Evolutionary conservation across 2,888 invertebrate species (phyloP).

Genomic region (Emmelina monodactyla): DNA sequence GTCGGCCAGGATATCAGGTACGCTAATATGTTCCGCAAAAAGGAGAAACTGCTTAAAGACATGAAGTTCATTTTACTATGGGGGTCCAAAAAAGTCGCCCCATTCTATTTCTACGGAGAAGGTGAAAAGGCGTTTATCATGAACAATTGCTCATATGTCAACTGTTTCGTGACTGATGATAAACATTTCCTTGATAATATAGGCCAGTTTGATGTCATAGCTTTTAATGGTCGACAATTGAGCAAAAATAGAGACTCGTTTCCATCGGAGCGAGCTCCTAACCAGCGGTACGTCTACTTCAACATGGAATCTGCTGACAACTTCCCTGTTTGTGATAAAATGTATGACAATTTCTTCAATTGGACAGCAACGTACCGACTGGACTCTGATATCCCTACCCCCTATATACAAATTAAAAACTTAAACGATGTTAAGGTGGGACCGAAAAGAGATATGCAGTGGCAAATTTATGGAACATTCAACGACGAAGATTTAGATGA

Average conservation of each 20-base stretch:
- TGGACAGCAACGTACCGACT: slow-evolving; percentile 26
- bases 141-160: slow-evolving; percentile 16
- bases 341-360: slow-evolving; percentile 19
- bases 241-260: neutral
- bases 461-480: slow-evolving; percentile 16
- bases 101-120: neutral
- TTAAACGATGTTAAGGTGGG: slow-evolving; percentile 15
- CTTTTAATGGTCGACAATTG: slow-evolving; percentile 13
- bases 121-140: slow-evolving; percentile 11
- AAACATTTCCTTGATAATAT: slow-evolving; percentile 1
- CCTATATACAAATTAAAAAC: slow-evolving; percentile 21
- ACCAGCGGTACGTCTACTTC: neutral
- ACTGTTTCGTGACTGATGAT: slow-evolving; percentile 18
- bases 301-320: neutral
- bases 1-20: slow-evolving; percentile 35
- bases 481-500: slow-evolving; percentile 16
- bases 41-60: slow-evolving; percentile 19
- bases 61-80: neutral
- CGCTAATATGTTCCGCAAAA: slow-evolving; percentile 34
- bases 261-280: neutral
- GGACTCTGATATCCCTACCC: slow-evolving; percentile 22
- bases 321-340: slow-evolving; percentile 4
- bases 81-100: neutral
- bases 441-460: slow-evolving; percentile 18
- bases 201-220: slow-evolving; percentile 12